A percentile compares a stretch with the other conserved stretches of the same genome.
phyloP scores from a whole-genome alignment of 2,888 invertebrate genomes.

The Leptothorax acervorum region DNA sequence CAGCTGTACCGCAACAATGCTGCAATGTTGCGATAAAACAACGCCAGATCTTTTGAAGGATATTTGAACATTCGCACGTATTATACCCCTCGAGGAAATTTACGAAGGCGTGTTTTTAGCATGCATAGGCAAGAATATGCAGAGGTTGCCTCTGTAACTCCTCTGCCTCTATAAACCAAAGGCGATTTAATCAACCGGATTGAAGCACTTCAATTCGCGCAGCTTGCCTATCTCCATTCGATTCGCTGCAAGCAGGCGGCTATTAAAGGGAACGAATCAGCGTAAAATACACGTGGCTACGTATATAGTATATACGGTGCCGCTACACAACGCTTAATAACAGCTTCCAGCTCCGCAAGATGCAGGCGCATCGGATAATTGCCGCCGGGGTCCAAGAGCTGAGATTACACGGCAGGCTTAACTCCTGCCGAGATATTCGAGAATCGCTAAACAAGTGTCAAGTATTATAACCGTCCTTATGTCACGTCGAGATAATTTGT shows the following conservation, averaged over 20 bases:
- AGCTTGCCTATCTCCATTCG: background rate
- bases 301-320: background rate
- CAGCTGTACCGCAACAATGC: background rate
- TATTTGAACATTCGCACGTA: background rate
- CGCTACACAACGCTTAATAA: conserved; percentile 27
- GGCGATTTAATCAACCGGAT: conserved; percentile 74
- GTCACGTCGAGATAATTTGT: conserved; percentile 57
- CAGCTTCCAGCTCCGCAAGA: background rate
- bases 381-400: background rate
- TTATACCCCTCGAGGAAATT: background rate
- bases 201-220: conserved; percentile 70
- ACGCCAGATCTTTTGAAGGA: background rate
- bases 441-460: conserved; percentile 58
- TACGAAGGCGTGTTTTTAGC: background rate
- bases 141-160: background rate
- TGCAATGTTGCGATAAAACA: background rate
- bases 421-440: conserved; percentile 15
- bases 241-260: background rate
- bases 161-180: conserved; percentile 59
- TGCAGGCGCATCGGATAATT: conserved; percentile 33
- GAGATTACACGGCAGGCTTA: background rate
- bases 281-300: conserved; percentile 2
- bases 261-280: conserved; percentile 34
- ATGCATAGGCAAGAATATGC: background rate
- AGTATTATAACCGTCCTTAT: conserved; percentile 42